Conservation (phyloP, 2,113 vertebrate species). For the Brachyhypopomus occidentalis region DNA sequence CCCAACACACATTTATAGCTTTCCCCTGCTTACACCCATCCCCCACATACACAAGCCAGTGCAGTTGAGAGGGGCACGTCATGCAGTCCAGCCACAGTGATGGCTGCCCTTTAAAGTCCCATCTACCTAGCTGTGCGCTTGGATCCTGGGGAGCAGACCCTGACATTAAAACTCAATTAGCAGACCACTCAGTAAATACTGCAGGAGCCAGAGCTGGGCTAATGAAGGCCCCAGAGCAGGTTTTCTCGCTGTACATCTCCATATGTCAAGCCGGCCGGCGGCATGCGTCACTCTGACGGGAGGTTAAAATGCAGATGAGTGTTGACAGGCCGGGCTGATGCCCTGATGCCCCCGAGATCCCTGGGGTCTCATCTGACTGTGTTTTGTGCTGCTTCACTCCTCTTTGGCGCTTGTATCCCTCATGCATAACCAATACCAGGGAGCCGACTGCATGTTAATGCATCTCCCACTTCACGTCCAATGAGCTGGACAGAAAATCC, state of each 20-base stretch:
- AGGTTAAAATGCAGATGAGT: conserved; percentile 67
- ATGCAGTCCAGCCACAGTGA: conserved; percentile 54
- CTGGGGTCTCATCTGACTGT: conserved; percentile 59
- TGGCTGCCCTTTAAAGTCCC: conserved; percentile 63
- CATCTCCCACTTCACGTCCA: conserved; percentile 10
- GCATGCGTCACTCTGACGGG: conserved; percentile 59
- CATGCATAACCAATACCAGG: conserved; percentile 61
- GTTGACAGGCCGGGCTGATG: conserved; percentile 67
- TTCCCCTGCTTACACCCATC: no score
- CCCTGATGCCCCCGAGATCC: conserved; percentile 51
- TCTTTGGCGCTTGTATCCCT: conserved; percentile 46
- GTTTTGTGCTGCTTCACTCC: conserved; percentile 51
- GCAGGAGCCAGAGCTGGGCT: conserved; percentile 62
- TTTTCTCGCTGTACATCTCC: conserved; percentile 58
- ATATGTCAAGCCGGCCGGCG: conserved; percentile 64
- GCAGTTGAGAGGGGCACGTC: conserved; percentile 61
- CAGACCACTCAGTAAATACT: conserved; percentile 66
- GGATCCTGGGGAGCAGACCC: conserved; percentile 58
- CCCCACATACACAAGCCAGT: neutral
- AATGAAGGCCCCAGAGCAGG: conserved; percentile 50
- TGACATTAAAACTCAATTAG: conserved; percentile 74
- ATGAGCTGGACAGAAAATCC: neutral
- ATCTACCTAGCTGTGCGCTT: conserved; percentile 53
- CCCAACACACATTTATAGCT: neutral
- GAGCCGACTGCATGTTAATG: conserved; percentile 57